Conservation (phyloP, 2,797 vertebrate genomes). For the Miichthys miiuy region DNA sequence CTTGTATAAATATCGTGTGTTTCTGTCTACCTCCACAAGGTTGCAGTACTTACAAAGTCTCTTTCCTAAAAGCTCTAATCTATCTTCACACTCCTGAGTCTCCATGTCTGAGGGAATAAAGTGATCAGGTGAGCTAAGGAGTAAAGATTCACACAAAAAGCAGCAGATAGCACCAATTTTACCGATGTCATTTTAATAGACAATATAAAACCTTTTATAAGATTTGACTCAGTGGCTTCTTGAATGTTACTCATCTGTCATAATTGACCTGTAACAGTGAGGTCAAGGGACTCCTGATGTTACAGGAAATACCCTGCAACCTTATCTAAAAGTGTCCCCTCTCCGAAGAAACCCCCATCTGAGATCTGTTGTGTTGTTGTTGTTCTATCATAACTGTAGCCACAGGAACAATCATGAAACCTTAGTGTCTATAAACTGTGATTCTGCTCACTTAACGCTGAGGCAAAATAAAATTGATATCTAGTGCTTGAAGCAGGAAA, state of each 20-base stretch:
- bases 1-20: not conserved
- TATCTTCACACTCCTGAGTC: not conserved
- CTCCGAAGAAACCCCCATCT: not conserved
- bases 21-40: slow-evolving; percentile 46
- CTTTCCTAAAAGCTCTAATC: slow-evolving; percentile 7
- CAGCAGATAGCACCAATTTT: not conserved
- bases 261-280: not conserved
- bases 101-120: slow-evolving; percentile 11
- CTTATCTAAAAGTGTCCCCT: not conserved
- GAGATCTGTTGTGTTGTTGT: not conserved
- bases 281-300: not conserved
- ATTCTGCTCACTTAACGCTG: slow-evolving; percentile 28
- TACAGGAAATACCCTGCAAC: not conserved
- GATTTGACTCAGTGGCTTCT: not conserved
- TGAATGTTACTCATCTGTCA: not conserved
- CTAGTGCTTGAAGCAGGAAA: not conserved
- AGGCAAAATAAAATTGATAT: slow-evolving; percentile 41
- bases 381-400: slow-evolving; percentile 15
- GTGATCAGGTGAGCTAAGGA: slow-evolving; percentile 40
- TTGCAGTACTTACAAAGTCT: slow-evolving; percentile 23
- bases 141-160: slow-evolving; percentile 17
- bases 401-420: slow-evolving; percentile 31
- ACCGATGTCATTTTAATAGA: not conserved
- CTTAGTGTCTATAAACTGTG: slow-evolving; percentile 1
- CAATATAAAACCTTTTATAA: not conserved